Evolutionary conservation across 2,888 invertebrate genomes (phyloP), one percentile per base, ranked within the genome.

Genomic region (Kuschelorhynchus macadamiae): DNA sequence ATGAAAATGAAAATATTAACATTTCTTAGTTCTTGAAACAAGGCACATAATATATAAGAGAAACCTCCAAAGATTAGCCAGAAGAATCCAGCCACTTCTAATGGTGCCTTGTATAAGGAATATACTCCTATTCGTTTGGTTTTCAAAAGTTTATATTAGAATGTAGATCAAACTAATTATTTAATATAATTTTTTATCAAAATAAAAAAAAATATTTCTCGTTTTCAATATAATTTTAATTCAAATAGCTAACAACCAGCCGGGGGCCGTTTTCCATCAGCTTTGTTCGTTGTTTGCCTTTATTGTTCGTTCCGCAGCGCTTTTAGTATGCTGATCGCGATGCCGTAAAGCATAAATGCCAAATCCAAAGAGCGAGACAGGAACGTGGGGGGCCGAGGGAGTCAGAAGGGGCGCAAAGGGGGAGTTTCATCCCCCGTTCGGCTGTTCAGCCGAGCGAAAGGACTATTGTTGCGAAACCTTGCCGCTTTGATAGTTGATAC

Each of bases 401-500:
- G 44, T 14, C 16, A 33, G 21, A 36, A 30, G 42, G 59, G 52
- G 42, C 41, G 32, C 9, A 33, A 36, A 25, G 14, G 63, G 62
- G 53, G 52, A 53, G 39, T 62, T 70, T 47, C 63, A 59, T 25
- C 70, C 67, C 64, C 62, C 53, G 61, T 62, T 66, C 57, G 67
- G 71, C 63, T 70, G 71, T 63, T 67, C 71, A 71, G 55, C 67
- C 63, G 67, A 71, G 63, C 71, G 67, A 71, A 60, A 71, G 62
- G 71, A 71, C 71, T 61, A 71, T 71, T 83, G 83, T 83, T 82
- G 82, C 82, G 82, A 81, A 80, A 81, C 83, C 81, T 82, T 81
- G 81, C 82, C 80, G 82, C 81, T 84, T 84, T 84, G 84, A 84
- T 84, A 84, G 84, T 84, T 84, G 84, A 84, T 84, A 84, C 84